Evolutionary conservation across 2,113 vertebrate species (phyloP).

Genomic region (Colius striatus): DNA sequence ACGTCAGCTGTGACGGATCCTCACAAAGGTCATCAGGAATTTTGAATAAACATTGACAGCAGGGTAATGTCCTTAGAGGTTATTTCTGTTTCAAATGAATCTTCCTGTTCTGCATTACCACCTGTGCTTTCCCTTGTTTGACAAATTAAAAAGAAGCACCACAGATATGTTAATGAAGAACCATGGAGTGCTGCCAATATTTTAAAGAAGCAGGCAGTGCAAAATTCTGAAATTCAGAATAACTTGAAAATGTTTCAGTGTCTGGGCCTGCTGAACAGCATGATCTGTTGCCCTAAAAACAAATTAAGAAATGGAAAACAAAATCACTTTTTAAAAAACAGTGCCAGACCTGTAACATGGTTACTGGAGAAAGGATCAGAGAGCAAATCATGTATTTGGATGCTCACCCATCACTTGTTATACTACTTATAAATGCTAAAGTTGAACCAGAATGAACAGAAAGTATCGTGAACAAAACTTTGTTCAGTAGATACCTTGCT

Average conservation of each 20-base stretch:
- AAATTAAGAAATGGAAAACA: not conserved
- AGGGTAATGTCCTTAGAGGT: constrained; percentile 19
- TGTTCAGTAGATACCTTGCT: not conserved
- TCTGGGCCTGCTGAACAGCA: not conserved
- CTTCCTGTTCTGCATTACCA: not conserved
- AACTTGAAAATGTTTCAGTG: not conserved
- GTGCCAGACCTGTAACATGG: accelerated
- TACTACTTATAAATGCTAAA: not conserved
- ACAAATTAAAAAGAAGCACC: constrained; percentile 35
- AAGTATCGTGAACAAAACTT: not conserved
- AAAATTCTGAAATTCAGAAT: not conserved
- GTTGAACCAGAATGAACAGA: not conserved
- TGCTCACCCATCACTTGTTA: not conserved
- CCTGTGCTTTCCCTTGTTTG: constrained; percentile 7
- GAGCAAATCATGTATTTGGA: not conserved
- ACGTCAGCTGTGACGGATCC: not conserved
- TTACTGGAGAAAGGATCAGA: not conserved
- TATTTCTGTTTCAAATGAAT: constrained; percentile 42
- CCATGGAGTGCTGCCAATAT: not conserved
- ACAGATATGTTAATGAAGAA: constrained; percentile 26
- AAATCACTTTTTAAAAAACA: not conserved
- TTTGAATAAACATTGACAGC: constrained; percentile 20
- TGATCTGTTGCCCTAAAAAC: not conserved
- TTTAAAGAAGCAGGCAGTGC: not conserved
- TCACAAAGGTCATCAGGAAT: not conserved